Evolutionary conservation across 1,140 invertebrate species (phyloP).

Genomic region (Scaptomyza hsui): DNA sequence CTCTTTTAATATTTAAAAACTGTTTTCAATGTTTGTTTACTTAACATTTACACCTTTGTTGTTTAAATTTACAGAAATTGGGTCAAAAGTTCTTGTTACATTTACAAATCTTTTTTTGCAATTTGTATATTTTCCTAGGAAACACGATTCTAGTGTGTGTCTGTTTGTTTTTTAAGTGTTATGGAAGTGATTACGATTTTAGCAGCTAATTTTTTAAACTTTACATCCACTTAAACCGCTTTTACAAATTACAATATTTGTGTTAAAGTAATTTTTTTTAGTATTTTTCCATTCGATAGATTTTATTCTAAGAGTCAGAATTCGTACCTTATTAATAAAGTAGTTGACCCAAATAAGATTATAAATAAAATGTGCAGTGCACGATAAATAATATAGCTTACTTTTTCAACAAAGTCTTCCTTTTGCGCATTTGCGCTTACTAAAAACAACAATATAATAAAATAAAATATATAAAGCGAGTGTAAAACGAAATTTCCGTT

Average conservation of each 20-base stretch:
- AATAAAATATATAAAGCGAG: conserved; percentile 55
- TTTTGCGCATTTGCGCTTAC: conserved; percentile 46
- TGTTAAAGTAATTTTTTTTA: too few relatives aligned
- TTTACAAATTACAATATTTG: too few relatives aligned
- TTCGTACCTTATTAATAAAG: too few relatives aligned
- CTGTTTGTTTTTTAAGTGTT: conserved; percentile 8
- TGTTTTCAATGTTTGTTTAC: neutral
- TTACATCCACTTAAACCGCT: neutral
- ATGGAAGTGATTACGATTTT: conserved; percentile 29
- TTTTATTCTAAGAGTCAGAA: too few relatives aligned
- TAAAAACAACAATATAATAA: conserved; percentile 70
- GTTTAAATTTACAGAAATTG: conserved; percentile 54
- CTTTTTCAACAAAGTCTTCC: conserved; percentile 38
- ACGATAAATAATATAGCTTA: neutral
- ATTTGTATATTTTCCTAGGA: conserved; percentile 24
- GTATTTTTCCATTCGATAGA: too few relatives aligned
- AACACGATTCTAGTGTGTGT: neutral
- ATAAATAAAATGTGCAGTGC: neutral
- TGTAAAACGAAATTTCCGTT: conserved; percentile 71
- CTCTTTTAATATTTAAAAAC: neutral
- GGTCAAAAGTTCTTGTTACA: conserved; percentile 55
- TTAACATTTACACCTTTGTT: conserved; percentile 17
- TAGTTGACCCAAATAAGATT: neutral
- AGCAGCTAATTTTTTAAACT: conserved; percentile 32
- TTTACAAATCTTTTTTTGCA: conserved; percentile 23